phyloP scores from a whole-genome alignment of 1,140 invertebrate genomes.

The Conus ventricosus region DNA sequence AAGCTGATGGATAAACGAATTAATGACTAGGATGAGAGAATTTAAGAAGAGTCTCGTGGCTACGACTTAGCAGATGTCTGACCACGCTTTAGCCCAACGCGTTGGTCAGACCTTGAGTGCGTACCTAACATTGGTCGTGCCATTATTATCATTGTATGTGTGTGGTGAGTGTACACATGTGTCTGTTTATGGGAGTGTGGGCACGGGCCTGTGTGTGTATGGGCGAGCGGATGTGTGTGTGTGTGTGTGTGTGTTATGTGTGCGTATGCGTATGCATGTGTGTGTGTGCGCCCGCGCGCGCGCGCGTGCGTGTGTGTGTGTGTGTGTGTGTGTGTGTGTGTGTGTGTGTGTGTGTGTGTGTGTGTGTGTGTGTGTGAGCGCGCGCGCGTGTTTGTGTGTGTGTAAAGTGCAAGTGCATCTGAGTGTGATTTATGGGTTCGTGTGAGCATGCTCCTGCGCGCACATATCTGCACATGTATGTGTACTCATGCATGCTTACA shows the following conservation, averaged over 20 bases:
- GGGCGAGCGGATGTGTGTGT: neutral
- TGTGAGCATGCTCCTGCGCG: no score
- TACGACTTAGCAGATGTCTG: no score
- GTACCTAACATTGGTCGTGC: neutral
- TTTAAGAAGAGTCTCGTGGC: no score
- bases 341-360: neutral
- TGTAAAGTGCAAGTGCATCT: neutral
- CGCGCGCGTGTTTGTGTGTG: constrained; percentile 1
- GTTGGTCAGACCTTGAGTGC: no score
- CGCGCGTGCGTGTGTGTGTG: constrained; percentile 7
- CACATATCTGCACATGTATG: no score
- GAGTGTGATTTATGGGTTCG: neutral
- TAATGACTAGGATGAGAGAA: no score
- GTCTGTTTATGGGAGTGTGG: neutral
- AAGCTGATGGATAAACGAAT: no score
- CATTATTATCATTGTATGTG: neutral
- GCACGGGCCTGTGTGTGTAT: neutral
- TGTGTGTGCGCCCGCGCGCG: constrained; percentile 5
- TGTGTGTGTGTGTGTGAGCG: neutral
- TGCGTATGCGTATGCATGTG: neutral
- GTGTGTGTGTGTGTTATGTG: constrained; percentile 11
- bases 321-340: constrained; percentile 15
- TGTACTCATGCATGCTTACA: no score
- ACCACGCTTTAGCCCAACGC: no score
- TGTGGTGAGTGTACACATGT: neutral